Evolutionary conservation across 2,888 invertebrate species (phyloP).

Genomic region (Gymnosoma rotundatum): DNA sequence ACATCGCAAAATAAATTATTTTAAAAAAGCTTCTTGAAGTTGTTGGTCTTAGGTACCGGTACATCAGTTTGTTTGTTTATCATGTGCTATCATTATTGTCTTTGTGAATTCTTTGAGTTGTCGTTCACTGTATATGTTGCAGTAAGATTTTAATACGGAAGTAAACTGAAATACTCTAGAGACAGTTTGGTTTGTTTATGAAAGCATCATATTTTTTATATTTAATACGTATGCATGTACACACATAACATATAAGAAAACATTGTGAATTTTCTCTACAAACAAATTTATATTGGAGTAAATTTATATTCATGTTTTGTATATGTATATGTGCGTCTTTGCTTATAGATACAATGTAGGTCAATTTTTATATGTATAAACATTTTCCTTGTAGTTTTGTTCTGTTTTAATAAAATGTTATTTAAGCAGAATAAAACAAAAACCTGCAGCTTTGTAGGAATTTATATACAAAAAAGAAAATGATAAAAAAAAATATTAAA

Average conservation of each 20-base stretch:
- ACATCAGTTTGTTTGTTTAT: too few species aligned
- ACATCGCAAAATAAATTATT: too few species aligned
- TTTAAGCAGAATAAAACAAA: constrained; percentile 17
- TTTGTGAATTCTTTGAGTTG: too few species aligned
- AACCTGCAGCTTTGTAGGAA: constrained; percentile 38
- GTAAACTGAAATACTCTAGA: constrained; percentile 45
- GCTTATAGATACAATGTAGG: constrained; percentile 48
- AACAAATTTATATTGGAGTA: constrained; percentile 10
- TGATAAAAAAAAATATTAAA: constrained; percentile 1
- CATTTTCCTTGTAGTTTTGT: constrained; percentile 7
- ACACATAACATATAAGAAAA: neutral
- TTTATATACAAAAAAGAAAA: constrained; percentile 17
- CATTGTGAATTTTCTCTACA: constrained; percentile 13
- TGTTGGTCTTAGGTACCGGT: too few species aligned
- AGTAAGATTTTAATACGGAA: constrained; percentile 16
- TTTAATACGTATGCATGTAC: neutral
- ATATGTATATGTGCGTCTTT: neutral
- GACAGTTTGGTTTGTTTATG: constrained; percentile 64
- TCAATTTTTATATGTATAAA: constrained; percentile 50
- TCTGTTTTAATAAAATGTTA: constrained; percentile 12
- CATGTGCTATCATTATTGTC: too few species aligned
- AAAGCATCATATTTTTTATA: constrained; percentile 10
- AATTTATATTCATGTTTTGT: neutral
- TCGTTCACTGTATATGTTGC: neutral
- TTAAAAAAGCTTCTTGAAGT: too few species aligned